These are phyloP conservation scores for Agrotis clavis DNA, from an alignment of 2,888 invertebrate species.

Conservation along the genomic window DNA sequence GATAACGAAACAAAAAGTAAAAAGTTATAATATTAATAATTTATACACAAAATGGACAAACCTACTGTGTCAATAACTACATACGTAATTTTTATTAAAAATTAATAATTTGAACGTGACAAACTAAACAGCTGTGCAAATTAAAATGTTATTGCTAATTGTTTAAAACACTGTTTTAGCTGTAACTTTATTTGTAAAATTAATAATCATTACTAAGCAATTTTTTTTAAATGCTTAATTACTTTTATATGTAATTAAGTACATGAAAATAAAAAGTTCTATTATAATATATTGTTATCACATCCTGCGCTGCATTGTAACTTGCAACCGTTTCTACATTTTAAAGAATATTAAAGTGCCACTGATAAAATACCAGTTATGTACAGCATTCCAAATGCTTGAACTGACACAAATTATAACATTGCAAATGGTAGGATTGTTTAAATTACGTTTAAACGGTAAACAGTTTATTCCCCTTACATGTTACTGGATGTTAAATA, in stretches of 20 bases:
- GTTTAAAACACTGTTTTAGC: background rate
- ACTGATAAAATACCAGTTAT: background rate
- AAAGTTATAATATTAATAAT: conserved; percentile 16
- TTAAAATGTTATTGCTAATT: conserved; percentile 19
- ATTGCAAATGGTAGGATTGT: background rate
- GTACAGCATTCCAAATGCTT: background rate
- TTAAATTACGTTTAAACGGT: background rate
- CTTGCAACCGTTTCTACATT: background rate
- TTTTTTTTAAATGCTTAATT: background rate
- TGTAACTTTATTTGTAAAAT: background rate
- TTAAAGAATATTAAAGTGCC: background rate
- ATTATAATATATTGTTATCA: background rate
- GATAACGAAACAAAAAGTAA: conserved; percentile 5
- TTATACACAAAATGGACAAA: conserved; percentile 1
- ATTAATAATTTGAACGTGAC: conserved; percentile 14
- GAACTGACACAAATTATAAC: background rate
- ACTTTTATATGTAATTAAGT: too few relatives aligned
- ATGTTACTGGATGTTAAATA: background rate
- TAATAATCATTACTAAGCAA: background rate
- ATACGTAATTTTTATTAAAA: conserved; percentile 12
- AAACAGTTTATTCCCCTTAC: background rate
- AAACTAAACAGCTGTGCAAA: conserved; percentile 17
- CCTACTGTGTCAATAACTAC: background rate
- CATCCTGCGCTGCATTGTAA: background rate
- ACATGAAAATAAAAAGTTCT: too few relatives aligned